These are phyloP conservation scores for Anguilla rostrata DNA, from an alignment of 2,113 vertebrate species.

Conservation along the genomic window DNA sequence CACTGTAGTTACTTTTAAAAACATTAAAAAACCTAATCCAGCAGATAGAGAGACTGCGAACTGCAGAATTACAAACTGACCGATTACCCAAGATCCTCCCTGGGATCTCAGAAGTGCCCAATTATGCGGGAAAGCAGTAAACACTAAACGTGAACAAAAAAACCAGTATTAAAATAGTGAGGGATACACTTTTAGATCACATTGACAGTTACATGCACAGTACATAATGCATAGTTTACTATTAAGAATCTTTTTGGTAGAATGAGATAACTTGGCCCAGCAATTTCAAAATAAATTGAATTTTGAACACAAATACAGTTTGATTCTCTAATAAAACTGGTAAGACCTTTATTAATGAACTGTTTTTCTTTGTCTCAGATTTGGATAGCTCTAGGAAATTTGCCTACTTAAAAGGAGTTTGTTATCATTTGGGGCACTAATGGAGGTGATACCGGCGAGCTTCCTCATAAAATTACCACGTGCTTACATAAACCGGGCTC, in stretches of 20 bases:
- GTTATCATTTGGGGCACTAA: not conserved
- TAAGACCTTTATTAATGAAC: not conserved
- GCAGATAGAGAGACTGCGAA: not conserved
- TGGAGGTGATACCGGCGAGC: no score
- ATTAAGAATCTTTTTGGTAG: not conserved
- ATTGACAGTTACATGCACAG: not conserved
- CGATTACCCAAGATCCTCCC: not conserved
- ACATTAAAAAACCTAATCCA: not conserved
- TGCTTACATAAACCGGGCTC: not conserved
- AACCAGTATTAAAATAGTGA: not conserved
- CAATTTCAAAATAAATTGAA: not conserved
- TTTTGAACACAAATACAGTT: no score
- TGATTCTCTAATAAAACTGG: not conserved
- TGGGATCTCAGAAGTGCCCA: not conserved
- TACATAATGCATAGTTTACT: not conserved
- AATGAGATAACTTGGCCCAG: not conserved
- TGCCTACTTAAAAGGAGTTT: not conserved
- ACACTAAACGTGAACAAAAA: not conserved
- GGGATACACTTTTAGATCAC: not conserved
- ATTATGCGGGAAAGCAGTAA: not conserved
- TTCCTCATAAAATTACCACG: not conserved
- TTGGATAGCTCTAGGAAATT: not conserved
- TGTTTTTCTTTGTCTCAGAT: not conserved
- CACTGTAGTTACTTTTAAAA: constrained; percentile 4
- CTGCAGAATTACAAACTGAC: not conserved